Conservation (phyloP, 2,113 vertebrate genomes). For the Petrocephalus microphthalmus region DNA sequence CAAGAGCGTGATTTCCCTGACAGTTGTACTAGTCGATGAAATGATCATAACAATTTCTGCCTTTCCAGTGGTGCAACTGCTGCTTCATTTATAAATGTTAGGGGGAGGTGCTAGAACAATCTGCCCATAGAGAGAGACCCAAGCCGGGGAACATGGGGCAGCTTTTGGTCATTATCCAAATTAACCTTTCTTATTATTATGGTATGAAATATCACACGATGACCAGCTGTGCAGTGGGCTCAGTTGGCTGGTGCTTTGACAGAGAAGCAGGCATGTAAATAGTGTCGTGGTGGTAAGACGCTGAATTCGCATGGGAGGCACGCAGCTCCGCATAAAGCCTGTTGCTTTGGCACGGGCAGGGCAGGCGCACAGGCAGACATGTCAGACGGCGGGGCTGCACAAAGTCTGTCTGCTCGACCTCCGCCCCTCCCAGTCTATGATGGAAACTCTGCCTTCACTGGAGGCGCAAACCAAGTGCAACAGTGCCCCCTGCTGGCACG, state of each 20-base stretch:
- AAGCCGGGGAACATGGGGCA: not conserved
- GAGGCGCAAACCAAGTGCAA: not conserved
- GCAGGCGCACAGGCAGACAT: not conserved
- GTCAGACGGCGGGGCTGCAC: not conserved
- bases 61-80: not conserved
- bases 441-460: not conserved
- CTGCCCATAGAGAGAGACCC: not conserved
- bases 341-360: not conserved
- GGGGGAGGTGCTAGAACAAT: not conserved
- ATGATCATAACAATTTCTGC: not conserved
- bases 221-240: not conserved
- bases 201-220: not conserved
- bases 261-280: not conserved
- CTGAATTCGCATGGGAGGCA: not conserved
- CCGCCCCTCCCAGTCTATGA: not conserved
- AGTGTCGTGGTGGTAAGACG: not conserved
- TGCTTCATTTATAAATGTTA: not conserved
- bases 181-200: not conserved
- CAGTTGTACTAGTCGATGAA: not conserved
- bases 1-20: not conserved
- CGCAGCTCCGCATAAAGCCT: not conserved
- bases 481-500: constrained; percentile 1
- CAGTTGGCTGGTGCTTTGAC: not conserved
- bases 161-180: not conserved
- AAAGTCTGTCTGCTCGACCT: not conserved